These are phyloP conservation scores for Muntiacus muntjak DNA, from an alignment of 2,113 vertebrate species.

Conservation along the genomic window DNA sequence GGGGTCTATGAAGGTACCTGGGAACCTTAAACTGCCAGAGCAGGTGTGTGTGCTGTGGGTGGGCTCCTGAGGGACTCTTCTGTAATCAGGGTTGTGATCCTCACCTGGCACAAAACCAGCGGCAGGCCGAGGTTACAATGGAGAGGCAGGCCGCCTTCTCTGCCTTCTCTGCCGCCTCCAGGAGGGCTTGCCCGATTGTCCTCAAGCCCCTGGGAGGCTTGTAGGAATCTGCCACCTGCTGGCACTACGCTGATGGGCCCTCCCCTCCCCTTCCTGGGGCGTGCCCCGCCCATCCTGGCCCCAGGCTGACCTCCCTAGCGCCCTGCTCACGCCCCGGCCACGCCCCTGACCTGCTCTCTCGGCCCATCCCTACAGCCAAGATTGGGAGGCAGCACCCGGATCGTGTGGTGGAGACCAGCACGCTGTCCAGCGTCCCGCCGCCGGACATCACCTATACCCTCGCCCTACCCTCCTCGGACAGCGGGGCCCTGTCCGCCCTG, in stretches of 20 bases:
- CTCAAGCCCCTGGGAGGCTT: not conserved
- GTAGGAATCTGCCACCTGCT: not conserved
- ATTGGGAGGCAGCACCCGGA: conserved; percentile 96
- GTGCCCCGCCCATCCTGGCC: not conserved
- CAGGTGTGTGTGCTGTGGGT: not conserved
- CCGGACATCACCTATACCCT: conserved; percentile 95
- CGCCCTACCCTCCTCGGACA: conserved; percentile 84
- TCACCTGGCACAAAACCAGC: not conserved
- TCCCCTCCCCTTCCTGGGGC: rapidly evolving
- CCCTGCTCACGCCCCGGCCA: not conserved
- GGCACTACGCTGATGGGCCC: not conserved
- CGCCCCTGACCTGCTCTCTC: too few species aligned
- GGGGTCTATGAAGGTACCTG: not conserved
- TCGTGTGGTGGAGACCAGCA: conserved; percentile 97
- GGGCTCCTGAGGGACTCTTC: not conserved
- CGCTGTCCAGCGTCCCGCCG: conserved; percentile 95
- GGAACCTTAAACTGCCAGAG: not conserved
- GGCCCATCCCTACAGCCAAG: conserved; percentile 81
- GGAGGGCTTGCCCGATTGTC: too few species aligned
- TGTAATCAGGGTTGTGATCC: not conserved
- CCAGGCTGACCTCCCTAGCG: not conserved
- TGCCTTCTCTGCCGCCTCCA: too few species aligned
- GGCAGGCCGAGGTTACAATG: too few species aligned
- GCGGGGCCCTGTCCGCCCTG: conserved; percentile 90
- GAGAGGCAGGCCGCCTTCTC: not conserved